These are phyloP conservation scores for Microcebus griseorufus DNA, from an alignment of 2,113 vertebrate species.

Conservation along the genomic window DNA sequence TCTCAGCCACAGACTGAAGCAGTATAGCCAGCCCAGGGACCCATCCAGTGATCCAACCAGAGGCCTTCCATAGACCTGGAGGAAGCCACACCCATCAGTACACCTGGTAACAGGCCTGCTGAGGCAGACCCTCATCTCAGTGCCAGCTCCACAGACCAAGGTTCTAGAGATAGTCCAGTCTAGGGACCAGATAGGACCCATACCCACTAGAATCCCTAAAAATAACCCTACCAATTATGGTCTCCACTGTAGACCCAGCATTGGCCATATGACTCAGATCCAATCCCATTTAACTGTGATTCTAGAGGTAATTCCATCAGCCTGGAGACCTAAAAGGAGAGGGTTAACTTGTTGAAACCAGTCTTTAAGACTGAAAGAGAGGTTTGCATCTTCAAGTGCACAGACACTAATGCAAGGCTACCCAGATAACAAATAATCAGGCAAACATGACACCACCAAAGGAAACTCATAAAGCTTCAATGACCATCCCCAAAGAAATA, in stretches of 20 bases:
- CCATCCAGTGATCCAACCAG: not conserved
- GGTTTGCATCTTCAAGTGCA: not conserved
- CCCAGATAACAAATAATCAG: not conserved
- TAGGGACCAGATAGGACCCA: not conserved
- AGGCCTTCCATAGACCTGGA: not conserved
- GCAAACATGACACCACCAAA: not conserved
- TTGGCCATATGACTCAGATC: not conserved
- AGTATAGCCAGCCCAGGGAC: not conserved
- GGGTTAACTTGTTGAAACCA: too few relatives aligned
- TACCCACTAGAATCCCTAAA: not conserved
- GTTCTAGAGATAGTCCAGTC: not conserved
- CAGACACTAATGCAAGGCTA: not conserved
- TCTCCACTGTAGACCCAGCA: not conserved
- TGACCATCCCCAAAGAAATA: not conserved
- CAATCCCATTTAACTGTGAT: not conserved
- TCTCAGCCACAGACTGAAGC: not conserved
- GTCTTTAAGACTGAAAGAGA: not conserved
- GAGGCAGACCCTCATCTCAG: not conserved
- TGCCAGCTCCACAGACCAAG: not conserved
- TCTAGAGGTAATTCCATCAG: not conserved
- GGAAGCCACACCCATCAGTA: not conserved
- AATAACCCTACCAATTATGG: not conserved
- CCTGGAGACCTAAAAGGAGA: not conserved
- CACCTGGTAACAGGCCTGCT: not conserved
- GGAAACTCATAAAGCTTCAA: not conserved